Evolutionary conservation across 2,888 invertebrate species (phyloP), one percentile per base, ranked within the genome.

Genomic region (Nesidiocoris tenuis): DNA sequence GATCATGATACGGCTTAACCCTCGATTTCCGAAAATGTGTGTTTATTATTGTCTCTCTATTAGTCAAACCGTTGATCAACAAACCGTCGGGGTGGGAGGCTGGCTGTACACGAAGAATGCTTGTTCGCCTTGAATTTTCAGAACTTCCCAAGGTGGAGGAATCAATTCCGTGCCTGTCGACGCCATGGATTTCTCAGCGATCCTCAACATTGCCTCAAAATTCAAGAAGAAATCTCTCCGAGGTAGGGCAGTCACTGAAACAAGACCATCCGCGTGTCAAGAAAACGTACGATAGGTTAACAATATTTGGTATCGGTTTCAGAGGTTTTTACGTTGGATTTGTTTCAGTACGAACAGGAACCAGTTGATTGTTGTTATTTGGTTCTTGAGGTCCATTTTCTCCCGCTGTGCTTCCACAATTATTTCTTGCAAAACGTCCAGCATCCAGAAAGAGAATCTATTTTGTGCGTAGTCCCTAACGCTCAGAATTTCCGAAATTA

Each of bases 321-420:
- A n/a, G n/a, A n/a, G n/a, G n/a, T n/a, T n/a, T n/a, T n/a, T n/a
- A 70, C 70, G 18, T 24, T 70, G 70, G 17, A 70, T 57, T 70
- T 70, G 70, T 18, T 70, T 70, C 57, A 70, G 54, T n/a, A 24
- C 59, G 57, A 64, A 74, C 9, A 74, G n/a, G 23, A 74, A 74
- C 74, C 74, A 74, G 25, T 74, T 74, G 18, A 74, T 23, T 9
- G 56, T 55, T 16, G 24, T 21, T 12, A 74, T 39, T 64, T 74
- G 74, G 55, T 74, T 74, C 7, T 19, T 21, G 16, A 22, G 2
- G 23, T 17, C 17, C 74, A 74, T 74, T 7, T 25, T 25, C 17
- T 21, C 54, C 17, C 57, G 63, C 18, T 74, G 74, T 19, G 74
- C 74, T 5, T 24, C 56, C 9, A 21, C 23, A 9, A 74, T 22